These are phyloP conservation scores for Pteronotus mesoamericanus DNA, from an alignment of 2,797 vertebrate species.

Conservation along the genomic window DNA sequence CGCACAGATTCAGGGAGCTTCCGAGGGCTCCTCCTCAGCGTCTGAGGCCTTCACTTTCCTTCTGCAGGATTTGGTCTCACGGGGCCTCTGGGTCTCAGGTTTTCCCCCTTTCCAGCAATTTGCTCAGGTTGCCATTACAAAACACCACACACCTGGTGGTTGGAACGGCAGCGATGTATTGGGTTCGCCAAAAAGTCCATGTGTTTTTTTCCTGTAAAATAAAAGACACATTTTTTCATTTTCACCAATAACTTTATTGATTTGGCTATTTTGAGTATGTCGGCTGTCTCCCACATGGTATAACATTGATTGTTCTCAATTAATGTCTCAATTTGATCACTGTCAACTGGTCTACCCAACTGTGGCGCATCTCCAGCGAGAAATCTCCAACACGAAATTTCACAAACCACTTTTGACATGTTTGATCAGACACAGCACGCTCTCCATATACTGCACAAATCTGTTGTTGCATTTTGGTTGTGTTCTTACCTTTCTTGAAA, in stretches of 20 bases:
- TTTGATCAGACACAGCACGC: no score
- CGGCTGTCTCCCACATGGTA: background rate
- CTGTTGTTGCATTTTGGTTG: background rate
- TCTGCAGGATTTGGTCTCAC: background rate
- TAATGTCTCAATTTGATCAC: background rate
- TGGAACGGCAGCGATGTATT: background rate
- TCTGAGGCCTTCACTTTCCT: fast-evolving
- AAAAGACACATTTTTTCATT: no score
- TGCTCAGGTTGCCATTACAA: fast-evolving
- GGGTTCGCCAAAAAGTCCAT: background rate
- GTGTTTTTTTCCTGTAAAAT: background rate
- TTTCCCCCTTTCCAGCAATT: no score
- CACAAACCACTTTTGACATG: no score
- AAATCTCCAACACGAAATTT: background rate
- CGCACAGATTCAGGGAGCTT: fast-evolving
- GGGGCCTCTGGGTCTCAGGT: fast-evolving
- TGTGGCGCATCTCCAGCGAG: background rate
- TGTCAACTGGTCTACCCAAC: background rate
- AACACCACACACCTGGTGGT: background rate
- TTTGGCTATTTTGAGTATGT: background rate
- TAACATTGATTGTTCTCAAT: background rate
- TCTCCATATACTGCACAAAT: background rate
- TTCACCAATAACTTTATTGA: background rate
- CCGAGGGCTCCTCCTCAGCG: fast-evolving
- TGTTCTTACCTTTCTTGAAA: background rate